Conservation (phyloP, 2,797 vertebrate genomes). For the Catharus ustulatus region DNA sequence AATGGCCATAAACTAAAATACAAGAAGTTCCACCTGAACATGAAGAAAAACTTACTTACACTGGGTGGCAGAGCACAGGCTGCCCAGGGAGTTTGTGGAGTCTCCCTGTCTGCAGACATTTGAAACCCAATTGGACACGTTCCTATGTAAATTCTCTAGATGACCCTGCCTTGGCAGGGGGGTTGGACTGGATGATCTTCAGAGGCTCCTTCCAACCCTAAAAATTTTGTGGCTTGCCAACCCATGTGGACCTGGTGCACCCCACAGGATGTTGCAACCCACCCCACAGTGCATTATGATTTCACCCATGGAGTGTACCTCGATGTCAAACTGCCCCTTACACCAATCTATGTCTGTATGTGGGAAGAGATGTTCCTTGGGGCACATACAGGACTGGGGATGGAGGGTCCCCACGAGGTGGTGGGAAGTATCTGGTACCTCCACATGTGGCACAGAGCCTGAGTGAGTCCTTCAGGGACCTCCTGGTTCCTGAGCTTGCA, state of each 20-base stretch:
- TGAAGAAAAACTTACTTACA: not conserved
- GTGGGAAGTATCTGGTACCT: not conserved
- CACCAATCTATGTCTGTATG: not conserved
- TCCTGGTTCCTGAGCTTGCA: not conserved
- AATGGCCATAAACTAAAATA: not conserved
- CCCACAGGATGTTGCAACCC: not conserved
- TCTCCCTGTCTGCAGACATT: not conserved
- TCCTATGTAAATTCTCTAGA: not conserved
- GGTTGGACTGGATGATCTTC: not conserved
- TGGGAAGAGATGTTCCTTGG: not conserved
- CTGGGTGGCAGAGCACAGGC: not conserved
- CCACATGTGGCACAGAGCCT: not conserved
- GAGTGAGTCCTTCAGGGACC: not conserved
- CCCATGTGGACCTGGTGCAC: rapidly evolving
- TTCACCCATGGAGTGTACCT: not conserved
- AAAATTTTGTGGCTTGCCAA: too few relatives aligned
- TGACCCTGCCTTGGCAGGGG: not conserved
- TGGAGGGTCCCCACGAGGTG: not conserved
- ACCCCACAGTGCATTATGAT: not conserved
- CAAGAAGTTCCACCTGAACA: not conserved
- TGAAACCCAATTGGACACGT: not conserved
- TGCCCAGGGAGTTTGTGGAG: not conserved
- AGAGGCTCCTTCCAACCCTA: not conserved
- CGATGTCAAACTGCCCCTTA: rapidly evolving
- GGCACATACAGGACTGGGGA: not conserved